Conservation (phyloP, 2,113 vertebrate genomes). For the Pycnonotus jocosus region DNA sequence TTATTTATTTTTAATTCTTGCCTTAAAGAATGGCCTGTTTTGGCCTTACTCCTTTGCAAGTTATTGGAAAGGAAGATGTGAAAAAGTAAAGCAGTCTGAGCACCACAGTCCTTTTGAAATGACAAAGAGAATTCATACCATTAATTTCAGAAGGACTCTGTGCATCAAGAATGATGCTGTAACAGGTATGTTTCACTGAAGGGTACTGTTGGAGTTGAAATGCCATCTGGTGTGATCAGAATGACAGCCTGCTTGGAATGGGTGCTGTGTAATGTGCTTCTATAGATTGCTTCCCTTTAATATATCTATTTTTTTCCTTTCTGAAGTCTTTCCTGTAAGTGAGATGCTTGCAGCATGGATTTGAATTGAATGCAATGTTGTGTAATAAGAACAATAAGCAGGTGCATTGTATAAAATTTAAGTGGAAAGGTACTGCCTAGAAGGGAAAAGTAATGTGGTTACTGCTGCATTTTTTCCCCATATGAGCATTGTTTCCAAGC, state of each 20-base stretch:
- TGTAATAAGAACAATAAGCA: conserved; percentile 22
- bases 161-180: not conserved
- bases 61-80: not conserved
- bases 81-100: not conserved
- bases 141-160: not conserved
- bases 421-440: not conserved
- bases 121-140: not conserved
- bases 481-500: not conserved
- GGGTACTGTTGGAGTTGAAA: not conserved
- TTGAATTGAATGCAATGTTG: not conserved
- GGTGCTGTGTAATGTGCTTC: not conserved
- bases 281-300: not conserved
- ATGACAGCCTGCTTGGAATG: not conserved
- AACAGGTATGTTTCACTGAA: not conserved
- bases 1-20: not conserved
- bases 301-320: not conserved
- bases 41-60: not conserved
- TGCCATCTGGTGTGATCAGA: not conserved
- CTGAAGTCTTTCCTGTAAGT: not conserved
- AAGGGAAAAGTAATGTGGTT: not conserved
- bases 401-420: not conserved
- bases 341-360: not conserved
- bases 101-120: not conserved
- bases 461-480: not conserved
- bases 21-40: not conserved